Evolutionary conservation across 2,113 vertebrate genomes (phyloP).

Genomic region (Ranitomeya imitator): DNA sequence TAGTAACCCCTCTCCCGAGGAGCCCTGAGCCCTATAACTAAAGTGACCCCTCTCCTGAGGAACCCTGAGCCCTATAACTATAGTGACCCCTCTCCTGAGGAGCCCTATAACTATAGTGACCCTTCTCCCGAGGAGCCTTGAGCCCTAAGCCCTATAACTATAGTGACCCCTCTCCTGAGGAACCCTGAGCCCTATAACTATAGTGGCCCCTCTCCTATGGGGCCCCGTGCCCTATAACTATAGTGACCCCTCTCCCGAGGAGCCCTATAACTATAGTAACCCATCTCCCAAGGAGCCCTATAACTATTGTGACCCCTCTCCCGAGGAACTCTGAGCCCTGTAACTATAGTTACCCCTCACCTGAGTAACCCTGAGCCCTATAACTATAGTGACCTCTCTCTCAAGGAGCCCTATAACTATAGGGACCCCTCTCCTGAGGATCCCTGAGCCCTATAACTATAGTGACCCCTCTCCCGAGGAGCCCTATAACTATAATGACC

Average conservation of each 20-base stretch:
- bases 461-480: background rate
- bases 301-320: background rate
- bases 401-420: too few species aligned
- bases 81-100: background rate
- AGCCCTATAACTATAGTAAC: too few species aligned
- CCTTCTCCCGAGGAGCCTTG: background rate
- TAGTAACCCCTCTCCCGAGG: too few species aligned
- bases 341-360: background rate
- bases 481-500: background rate
- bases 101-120: background rate
- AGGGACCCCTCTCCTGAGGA: background rate
- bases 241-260: too few species aligned
- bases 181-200: background rate
- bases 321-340: too few species aligned
- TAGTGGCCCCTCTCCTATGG: too few species aligned
- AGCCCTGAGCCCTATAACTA: too few species aligned
- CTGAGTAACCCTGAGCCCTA: background rate
- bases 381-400: background rate
- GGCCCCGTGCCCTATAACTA: too few species aligned
- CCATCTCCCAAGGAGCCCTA: too few species aligned
- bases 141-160: background rate
- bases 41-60: background rate
- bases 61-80: background rate
- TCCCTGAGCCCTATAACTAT: background rate
- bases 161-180: background rate